Evolutionary conservation across 2,113 vertebrate genomes (phyloP).

Genomic region (Datnioides undecimradiatus): DNA sequence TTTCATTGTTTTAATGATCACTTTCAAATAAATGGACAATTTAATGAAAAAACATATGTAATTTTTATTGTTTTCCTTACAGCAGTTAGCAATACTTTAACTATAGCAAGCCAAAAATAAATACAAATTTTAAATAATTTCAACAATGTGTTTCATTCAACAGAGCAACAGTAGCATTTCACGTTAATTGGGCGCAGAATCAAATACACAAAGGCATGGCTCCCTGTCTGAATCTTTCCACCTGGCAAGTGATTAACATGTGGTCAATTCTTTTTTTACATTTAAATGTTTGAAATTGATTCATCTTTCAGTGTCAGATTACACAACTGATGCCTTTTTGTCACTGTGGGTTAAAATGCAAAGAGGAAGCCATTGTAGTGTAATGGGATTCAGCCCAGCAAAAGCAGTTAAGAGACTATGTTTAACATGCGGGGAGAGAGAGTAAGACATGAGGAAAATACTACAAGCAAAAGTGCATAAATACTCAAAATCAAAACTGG

Average conservation of each 20-base stretch:
- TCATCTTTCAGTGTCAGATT: conserved; percentile 24
- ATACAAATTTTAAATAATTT: conserved; percentile 84
- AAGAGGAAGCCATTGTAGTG: conserved; percentile 62
- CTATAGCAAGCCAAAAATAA: conserved; percentile 83
- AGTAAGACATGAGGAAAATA: conserved; percentile 66
- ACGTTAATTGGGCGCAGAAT: conserved; percentile 52
- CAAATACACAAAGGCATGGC: conserved; percentile 41
- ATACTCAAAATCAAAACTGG: conserved; percentile 66
- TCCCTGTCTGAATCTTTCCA: conserved; percentile 49
- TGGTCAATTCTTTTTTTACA: neutral
- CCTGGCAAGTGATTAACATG: neutral
- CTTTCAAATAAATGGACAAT: conserved; percentile 15
- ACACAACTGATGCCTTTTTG: neutral
- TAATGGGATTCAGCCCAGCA: conserved; percentile 42
- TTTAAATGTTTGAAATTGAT: neutral
- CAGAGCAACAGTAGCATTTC: conserved; percentile 78
- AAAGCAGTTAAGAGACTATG: conserved; percentile 69
- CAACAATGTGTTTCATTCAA: conserved; percentile 73
- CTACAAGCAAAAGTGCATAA: conserved; percentile 73
- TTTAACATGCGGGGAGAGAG: conserved; percentile 70
- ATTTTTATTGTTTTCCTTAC: conserved; percentile 77
- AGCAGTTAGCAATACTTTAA: conserved; percentile 80
- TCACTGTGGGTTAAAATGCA: conserved; percentile 7
- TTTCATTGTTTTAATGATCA: too few relatives aligned
- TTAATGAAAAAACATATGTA: conserved; percentile 55